Conservation (phyloP, 2,113 vertebrate species). For the Odocoileus virginianus region DNA sequence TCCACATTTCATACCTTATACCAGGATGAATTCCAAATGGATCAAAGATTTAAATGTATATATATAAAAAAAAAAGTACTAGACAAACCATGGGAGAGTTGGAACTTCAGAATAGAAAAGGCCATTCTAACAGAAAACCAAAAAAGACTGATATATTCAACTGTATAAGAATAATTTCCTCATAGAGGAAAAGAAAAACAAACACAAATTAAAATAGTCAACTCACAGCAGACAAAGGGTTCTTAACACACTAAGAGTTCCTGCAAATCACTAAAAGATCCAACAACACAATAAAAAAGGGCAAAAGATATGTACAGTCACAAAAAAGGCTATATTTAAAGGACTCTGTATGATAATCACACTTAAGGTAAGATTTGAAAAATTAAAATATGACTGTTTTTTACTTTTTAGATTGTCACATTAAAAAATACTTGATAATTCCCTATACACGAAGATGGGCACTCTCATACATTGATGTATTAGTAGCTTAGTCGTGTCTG, state of each 20-base stretch:
- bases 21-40: not conserved
- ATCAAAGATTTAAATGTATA: conserved; percentile 9
- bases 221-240: not conserved
- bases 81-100: not conserved
- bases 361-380: not conserved
- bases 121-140: not conserved
- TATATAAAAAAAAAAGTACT: not conserved
- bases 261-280: conserved; percentile 4
- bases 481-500: not conserved
- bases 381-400: not conserved
- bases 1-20: not conserved
- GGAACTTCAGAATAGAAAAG: not conserved
- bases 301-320: not conserved
- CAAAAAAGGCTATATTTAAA: not conserved
- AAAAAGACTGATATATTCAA: not conserved
- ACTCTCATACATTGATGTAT: not conserved
- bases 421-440: not conserved
- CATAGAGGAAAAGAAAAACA: not conserved
- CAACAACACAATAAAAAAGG: not conserved
- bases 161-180: not conserved
- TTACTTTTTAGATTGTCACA: not conserved
- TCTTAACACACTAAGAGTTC: not conserved
- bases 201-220: conserved; percentile 8
- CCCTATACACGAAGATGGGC: not conserved
- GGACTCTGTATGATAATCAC: not conserved